Evolutionary conservation across 2,888 invertebrate genomes (phyloP), one percentile per base, ranked within the genome.

Genomic region (Teleiodes luculella): DNA sequence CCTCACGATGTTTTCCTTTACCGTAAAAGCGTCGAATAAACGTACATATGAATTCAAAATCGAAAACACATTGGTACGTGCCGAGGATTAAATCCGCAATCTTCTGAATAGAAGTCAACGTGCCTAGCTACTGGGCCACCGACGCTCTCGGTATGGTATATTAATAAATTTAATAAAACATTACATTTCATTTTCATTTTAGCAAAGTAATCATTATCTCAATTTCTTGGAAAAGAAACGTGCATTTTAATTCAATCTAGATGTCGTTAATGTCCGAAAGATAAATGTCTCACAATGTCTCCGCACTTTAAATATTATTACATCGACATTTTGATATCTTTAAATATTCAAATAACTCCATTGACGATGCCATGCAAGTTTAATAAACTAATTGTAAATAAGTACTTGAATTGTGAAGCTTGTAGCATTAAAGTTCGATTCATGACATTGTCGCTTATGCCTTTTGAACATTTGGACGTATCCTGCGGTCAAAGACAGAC

Each of bases 401-500:
- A n/a, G n/a, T n/a, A n/a, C n/a, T 41, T 24, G 5, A 1, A 20
- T 41, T 41, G 14, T 35, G 4, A n/a, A 39, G 24, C 24, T 5
- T 5, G 20, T n/a, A 1, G 11, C n/a, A 11, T n/a, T 13, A 28
- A 43, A 20, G 43, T 28, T 7, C 28, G 5, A 20, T 43, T 43
- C 13, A 13, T 28, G 28, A 13, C 28, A 53, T 33, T 16, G 35
- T 35, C 28, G 55, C 39, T 56, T 62, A 54, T 31, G 14, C 1
- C 41, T 6, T 57, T 57, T 47, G 49, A 10, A 14, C 18, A 30
- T 41, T 37, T 7, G 48, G 11, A 11, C 24, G 35, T 30, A 20
- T 37, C 49, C 54, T 72, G 69, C 71, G 77, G 73, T 75, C 76
- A 74, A 74, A 75, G 70, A 67, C 72, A 65, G 67, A 64, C 66